Conservation (phyloP, 37 sponge, comb jelly and placozoan species). For the Mnemiopsis leidyi region DNA sequence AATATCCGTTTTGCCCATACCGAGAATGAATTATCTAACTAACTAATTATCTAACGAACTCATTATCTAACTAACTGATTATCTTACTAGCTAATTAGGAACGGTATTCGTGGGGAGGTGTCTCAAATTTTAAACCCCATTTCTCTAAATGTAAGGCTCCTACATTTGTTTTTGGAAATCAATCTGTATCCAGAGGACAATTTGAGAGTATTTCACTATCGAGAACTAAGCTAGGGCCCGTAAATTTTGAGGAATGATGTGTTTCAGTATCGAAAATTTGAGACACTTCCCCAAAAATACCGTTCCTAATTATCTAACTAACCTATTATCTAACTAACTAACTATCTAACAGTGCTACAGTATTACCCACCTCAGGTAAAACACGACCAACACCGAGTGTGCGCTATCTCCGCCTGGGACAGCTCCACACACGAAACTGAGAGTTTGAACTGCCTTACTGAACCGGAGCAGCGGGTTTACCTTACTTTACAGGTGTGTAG, state of each 20-base stretch:
- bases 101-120: no score
- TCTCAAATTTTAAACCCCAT: no score
- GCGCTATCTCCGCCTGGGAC: constrained; percentile 62
- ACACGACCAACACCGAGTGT: constrained; percentile 34
- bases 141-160: no score
- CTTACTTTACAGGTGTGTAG: not conserved
- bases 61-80: not conserved
- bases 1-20: no score
- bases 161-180: no score
- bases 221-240: no score
- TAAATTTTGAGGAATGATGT: no score
- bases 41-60: not conserved
- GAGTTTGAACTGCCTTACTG: constrained; percentile 60
- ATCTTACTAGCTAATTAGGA: not conserved
- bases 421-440: constrained; percentile 57
- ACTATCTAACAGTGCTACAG: no score
- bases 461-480: constrained; percentile 36
- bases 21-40: not conserved
- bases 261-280: no score
- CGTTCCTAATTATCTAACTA: not conserved
- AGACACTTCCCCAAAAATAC: no score
- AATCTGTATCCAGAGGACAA: no score
- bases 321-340: not conserved
- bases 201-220: no score
- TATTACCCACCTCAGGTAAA: constrained; percentile 11